Evolutionary conservation across 2,113 vertebrate genomes (phyloP), one percentile per base, ranked within the genome.

Genomic region (Eolophus roseicapilla): DNA sequence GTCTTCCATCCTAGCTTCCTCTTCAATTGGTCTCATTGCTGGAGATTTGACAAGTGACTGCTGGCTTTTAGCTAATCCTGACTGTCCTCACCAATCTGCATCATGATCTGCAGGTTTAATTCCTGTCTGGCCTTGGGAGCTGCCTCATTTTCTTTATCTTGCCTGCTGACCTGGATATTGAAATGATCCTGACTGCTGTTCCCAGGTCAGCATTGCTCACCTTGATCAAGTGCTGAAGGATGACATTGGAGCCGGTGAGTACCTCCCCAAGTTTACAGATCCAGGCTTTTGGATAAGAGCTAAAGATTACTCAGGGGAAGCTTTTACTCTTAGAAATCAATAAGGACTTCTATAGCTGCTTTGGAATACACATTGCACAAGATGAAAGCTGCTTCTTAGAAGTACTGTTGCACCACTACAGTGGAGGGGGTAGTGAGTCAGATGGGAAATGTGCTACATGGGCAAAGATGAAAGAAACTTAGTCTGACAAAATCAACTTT

Each of bases 41-140:
- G 1, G 3, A 3, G 20, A 1, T 3, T 49, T 9, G 0, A 2
- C 3, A 47, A 28, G 1, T 16, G 3, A 4, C 2, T 10, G 12
- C 2, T 43, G 3, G 9, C 1, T 39, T 63, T 68, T 47, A 6
- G 18, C 6, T 74, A 17, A 47, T 29, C 13, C 3, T 7, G 0
- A 2, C 12, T 35, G 24, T 29, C 15, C 4, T 81, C 2, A 2
- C 1, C 1, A 73, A 20, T 6, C 6, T 43, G 3, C 0, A 9
- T 10, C 1, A 2, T 39, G 2, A 35, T 0, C 12, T 57, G 5
- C 1, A 23, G 13, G 41, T 41, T 35, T 69, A 13, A 13, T 41
- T 77, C 17, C 3, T n/a, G 5, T 31, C 21, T 31, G 13, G 12
- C 7, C 5, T 2, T 52, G 6, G 28, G 29, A 7, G 10, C 0